Evolutionary conservation across 2,797 vertebrate genomes (phyloP), one percentile per base, ranked within the genome.

Genomic region (Anguilla obscura): DNA sequence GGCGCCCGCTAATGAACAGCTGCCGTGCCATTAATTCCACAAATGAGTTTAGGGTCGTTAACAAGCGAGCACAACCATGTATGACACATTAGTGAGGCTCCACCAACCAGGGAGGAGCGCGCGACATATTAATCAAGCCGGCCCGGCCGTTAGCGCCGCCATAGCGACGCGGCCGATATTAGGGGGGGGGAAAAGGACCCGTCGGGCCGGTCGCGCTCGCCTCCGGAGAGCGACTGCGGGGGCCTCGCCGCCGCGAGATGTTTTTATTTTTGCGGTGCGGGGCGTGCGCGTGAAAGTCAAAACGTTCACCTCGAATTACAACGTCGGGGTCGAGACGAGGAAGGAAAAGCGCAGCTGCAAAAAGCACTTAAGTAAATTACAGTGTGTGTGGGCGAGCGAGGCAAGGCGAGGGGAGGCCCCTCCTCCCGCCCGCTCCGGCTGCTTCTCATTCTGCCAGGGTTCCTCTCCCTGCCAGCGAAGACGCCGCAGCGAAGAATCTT

Each of bases 331-430:
- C 30, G 84, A 88, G 85, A 84, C 40, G 84, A 30, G 82, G 45
- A 48, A 30, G 24, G 24, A 58, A 24, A 69, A 85, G 66, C 2
- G 56, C 21, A 83, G 58, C 79, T 87, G 88, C 74, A 56, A 84
- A 88, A 54, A 89, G 88, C 83, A 87, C 88, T 90, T 87, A 86
- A 88, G 86, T 69, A 88, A 89, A 90, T 89, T 86, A 89, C 54
- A 74, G 82, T 69, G 88, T 33, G 86, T 48, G 86, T 40, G 84
- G 71, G 71, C 36, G 86, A 85, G 60, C 45, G 14, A 58, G 56
- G 56, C 56, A 40, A 58, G 54, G 74, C 83, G 60, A 21, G 56
- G 74, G 63, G 16, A 14, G 36, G 82, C 85, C 45, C 40, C 83
- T 54, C 85, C 83, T 58, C 30, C 27, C 12, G 56, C 36, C 79